phyloP scores from a whole-genome alignment of 1,140 invertebrate genomes.

The Calephelis nemesis region DNA sequence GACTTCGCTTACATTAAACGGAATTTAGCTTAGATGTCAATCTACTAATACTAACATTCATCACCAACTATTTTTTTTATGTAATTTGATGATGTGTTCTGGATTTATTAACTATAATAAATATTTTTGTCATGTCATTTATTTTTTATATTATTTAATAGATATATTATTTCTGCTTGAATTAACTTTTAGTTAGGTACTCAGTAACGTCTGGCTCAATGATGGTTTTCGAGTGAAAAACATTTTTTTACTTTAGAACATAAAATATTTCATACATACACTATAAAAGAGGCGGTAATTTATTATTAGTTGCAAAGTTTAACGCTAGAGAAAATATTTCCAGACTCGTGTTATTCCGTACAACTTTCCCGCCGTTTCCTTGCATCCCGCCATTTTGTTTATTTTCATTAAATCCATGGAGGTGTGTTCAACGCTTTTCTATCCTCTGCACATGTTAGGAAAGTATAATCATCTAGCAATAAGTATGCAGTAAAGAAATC shows the following conservation, averaged over 20 bases:
- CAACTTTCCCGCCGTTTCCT: constrained; percentile 9
- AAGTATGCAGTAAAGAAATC: background rate
- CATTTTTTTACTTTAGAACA: background rate
- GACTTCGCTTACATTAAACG: too few species aligned
- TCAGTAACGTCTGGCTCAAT: too few species aligned
- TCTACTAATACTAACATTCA: too few species aligned
- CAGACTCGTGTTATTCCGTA: background rate
- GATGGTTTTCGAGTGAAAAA: too few species aligned
- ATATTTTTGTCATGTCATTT: too few species aligned
- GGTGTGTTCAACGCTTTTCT: background rate
- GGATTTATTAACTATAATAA: too few species aligned
- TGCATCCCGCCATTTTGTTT: constrained; percentile 11
- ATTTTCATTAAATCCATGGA: constrained; percentile 5
- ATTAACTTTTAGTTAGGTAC: too few species aligned
- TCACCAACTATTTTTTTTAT: too few species aligned
- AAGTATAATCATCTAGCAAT: background rate
- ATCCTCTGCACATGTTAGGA: background rate
- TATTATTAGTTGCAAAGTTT: constrained; percentile 6
- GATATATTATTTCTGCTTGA: too few species aligned
- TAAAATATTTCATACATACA: background rate
- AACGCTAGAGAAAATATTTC: background rate
- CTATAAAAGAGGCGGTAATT: background rate
- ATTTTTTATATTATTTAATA: too few species aligned
- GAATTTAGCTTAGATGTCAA: too few species aligned
- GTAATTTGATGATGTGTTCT: too few species aligned